These are phyloP conservation scores for Acrobasis repandana DNA, from an alignment of 2,888 invertebrate genomes.

Conservation along the genomic window DNA sequence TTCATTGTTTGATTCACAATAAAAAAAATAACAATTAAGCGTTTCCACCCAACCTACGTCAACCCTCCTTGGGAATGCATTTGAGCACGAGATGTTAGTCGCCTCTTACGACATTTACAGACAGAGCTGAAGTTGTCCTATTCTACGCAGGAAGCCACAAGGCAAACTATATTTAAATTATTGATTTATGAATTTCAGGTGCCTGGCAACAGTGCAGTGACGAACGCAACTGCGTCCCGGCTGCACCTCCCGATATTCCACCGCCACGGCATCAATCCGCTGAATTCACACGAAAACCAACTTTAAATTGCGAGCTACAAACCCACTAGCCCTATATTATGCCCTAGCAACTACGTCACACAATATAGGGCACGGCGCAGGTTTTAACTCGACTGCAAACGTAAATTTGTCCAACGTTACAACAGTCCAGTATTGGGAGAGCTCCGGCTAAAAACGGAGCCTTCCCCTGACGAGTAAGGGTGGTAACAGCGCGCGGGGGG, in stretches of 20 bases:
- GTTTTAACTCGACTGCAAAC: conserved; percentile 1
- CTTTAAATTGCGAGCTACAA: conserved; percentile 1
- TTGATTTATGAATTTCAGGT: background rate
- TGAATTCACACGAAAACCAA: conserved; percentile 1
- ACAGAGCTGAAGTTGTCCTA: too few relatives aligned
- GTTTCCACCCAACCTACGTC: too few relatives aligned
- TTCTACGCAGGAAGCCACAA: too few relatives aligned
- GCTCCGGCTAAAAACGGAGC: conserved; percentile 12
- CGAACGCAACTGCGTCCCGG: background rate
- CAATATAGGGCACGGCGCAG: conserved; percentile 5
- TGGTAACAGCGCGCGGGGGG: conserved; percentile 20
- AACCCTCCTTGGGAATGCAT: too few relatives aligned
- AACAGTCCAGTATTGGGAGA: conserved; percentile 5
- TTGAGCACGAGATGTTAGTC: too few relatives aligned
- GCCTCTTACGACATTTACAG: too few relatives aligned
- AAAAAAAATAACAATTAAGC: too few relatives aligned
- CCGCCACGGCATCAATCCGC: conserved; percentile 11
- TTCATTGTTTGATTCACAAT: too few relatives aligned
- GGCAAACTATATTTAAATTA: background rate
- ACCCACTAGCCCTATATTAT: conserved; percentile 10
- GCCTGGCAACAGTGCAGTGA: conserved; percentile 3
- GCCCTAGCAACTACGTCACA: background rate
- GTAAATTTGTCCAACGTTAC: conserved; percentile 8
- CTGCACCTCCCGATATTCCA: conserved; percentile 8
- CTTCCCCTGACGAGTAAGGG: background rate